A percentile compares a stretch with the other conserved stretches of the same genome.
Conservation (phyloP, 2,797 vertebrate genomes). For the Phaenicophaeus curvirostris region DNA sequence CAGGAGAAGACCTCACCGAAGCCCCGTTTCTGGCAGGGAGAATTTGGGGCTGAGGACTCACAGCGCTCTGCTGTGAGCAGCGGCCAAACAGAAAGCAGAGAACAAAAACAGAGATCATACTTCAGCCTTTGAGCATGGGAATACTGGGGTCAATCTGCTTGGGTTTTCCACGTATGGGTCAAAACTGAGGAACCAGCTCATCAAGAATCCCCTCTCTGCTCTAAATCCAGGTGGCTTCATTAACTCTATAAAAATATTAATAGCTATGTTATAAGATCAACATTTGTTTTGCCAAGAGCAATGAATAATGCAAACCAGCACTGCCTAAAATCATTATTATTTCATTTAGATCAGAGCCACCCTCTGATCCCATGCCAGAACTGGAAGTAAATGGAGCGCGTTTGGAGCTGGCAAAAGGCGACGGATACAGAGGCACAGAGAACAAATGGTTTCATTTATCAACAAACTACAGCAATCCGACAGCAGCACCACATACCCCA, state of each 20-base stretch:
- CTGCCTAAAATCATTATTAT: not conserved
- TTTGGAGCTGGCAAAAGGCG: not conserved
- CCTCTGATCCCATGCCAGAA: not conserved
- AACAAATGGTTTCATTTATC: not conserved
- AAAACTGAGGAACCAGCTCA: not conserved
- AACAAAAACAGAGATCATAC: rapidly evolving
- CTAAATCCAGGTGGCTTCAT: slow-evolving; percentile 39
- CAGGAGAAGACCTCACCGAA: not conserved
- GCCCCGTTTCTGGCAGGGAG: not conserved
- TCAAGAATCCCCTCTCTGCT: not conserved
- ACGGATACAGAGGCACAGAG: not conserved
- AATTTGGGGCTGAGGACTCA: not conserved
- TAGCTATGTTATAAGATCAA: slow-evolving; percentile 9
- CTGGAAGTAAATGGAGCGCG: not conserved
- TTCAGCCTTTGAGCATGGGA: not conserved
- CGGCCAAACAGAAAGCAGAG: not conserved
- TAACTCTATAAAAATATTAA: slow-evolving; percentile 46
- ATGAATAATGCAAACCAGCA: slow-evolving; percentile 35
- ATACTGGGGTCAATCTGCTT: not conserved
- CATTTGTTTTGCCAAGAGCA: slow-evolving; percentile 54
- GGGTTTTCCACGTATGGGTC: not conserved
- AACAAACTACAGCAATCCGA: not conserved
- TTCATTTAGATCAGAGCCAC: slow-evolving; percentile 24
- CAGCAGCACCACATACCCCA: rapidly evolving
- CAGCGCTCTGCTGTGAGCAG: not conserved